Base-by-base conservation (phyloP, 2,888 invertebrate species). In the Acrocyrtus sp. region DNA sequence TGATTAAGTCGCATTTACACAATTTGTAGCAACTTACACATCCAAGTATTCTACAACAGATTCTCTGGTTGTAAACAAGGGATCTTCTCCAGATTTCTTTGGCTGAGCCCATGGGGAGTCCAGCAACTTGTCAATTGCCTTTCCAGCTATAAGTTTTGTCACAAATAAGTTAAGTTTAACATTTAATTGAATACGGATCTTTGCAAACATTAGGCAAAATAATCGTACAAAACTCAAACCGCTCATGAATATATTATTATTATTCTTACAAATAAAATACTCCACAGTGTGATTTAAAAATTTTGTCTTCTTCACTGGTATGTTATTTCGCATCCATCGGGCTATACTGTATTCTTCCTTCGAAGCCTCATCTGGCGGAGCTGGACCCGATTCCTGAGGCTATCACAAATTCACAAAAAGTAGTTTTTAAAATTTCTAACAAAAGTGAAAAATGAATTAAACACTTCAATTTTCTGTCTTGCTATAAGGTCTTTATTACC, bases 231-330 rank as follows among this genome's bases (percentile, higher is more conserved):
- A 48, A 48, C 6, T 17, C 21, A n/a, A 17, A 48, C 10, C 8
- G 10, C 8, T 10, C 48, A n/a, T n/a, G n/a, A n/a, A n/a, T n/a
- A n/a, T n/a, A n/a, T n/a, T 22, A 65, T 29, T 19, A 26, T 15
- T 47, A 56, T n/a, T 27, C 82, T 83, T 86, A 90, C 96, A 95
- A 79, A 95, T 95, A 83, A 98, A 98, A 86, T 97, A 98, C 84
- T 96, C 95, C 12, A 98, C 98, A 85, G 95, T 93, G 84, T 98
- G 98, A 83, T 94, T 95, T 58, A 97, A 88, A 84, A 98, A 95
- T 85, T 96, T 97, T 0, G 97, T 98, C 84, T 94, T 95, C 86
- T 98, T 97, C 2, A 92, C 93, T 39, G 94, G 95, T 24, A 97
- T 91, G 85, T 96, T 96, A 79, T 94, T 93, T 63, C 95, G 91